Evolutionary conservation across 2,797 vertebrate genomes (phyloP).

Genomic region (Diplodus puntazzo): DNA sequence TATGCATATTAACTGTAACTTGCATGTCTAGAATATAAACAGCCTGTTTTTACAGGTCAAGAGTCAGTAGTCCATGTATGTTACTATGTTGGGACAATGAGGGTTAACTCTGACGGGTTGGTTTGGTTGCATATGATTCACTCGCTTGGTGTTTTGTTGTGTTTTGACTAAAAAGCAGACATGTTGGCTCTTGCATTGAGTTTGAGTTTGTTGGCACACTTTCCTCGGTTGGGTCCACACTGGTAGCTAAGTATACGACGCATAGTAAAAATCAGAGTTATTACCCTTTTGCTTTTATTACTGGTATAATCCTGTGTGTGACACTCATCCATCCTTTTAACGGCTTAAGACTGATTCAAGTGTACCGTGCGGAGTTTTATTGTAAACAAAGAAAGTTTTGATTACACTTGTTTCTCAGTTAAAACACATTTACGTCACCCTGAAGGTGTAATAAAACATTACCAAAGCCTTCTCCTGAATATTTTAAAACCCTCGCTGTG

Average conservation of each 20-base stretch:
- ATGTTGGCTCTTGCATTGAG: neutral
- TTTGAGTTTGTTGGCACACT: slow-evolving; percentile 7
- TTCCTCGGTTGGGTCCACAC: neutral
- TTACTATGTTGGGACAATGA: too few species aligned
- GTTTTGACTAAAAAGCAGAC: neutral
- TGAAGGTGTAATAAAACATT: slow-evolving; percentile 26
- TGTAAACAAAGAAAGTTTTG: slow-evolving; percentile 46
- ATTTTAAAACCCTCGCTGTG: slow-evolving; percentile 30
- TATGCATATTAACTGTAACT: too few species aligned
- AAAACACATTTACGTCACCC: slow-evolving; percentile 21
- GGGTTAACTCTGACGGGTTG: neutral
- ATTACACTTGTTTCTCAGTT: slow-evolving; percentile 35
- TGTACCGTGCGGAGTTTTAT: slow-evolving; percentile 9
- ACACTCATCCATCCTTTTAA: slow-evolving; percentile 38
- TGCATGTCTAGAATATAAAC: too few species aligned
- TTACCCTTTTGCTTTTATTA: neutral
- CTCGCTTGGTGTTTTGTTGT: neutral
- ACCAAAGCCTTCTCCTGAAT: slow-evolving; percentile 19
- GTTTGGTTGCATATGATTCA: too few species aligned
- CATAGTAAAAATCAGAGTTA: slow-evolving; percentile 1
- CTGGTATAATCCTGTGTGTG: slow-evolving; percentile 29
- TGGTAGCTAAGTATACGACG: neutral
- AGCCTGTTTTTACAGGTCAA: too few species aligned
- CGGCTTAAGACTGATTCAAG: slow-evolving; percentile 37
- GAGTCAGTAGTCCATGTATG: too few species aligned